phyloP scores from a whole-genome alignment of 2,797 vertebrate species.

The Phaenicophaeus curvirostris region DNA sequence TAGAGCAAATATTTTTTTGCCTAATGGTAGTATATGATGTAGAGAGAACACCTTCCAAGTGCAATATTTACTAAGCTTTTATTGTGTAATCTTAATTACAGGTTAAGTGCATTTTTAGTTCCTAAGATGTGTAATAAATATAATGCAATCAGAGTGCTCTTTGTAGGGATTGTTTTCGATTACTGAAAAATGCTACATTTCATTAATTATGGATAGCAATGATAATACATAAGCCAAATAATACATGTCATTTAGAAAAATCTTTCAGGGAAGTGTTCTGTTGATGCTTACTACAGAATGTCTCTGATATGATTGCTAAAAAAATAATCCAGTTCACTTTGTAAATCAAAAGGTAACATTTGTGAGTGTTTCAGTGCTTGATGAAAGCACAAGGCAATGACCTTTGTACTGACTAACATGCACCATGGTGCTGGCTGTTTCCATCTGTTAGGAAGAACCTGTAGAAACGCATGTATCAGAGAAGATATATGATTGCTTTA shows the following conservation, averaged over 20 bases:
- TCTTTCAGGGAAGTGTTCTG: background rate
- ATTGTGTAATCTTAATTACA: constrained; percentile 16
- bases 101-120: constrained; percentile 21
- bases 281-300: background rate
- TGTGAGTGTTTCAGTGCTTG: background rate
- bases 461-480: background rate
- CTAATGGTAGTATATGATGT: background rate
- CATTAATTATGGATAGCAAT: constrained; percentile 42
- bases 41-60: background rate
- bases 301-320: background rate
- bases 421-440: background rate
- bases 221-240: background rate
- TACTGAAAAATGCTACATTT: constrained; percentile 4
- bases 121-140: background rate
- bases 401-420: background rate
- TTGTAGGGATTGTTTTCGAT: background rate
- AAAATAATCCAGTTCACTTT: background rate
- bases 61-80: constrained; percentile 33
- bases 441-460: background rate
- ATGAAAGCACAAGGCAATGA: background rate
- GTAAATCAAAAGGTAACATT: background rate
- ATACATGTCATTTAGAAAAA: background rate
- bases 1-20: background rate
- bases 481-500: background rate
- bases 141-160: constrained; percentile 15